Evolutionary conservation across 2,113 vertebrate genomes (phyloP).

Genomic region (Chaetorhynchus papuensis): DNA sequence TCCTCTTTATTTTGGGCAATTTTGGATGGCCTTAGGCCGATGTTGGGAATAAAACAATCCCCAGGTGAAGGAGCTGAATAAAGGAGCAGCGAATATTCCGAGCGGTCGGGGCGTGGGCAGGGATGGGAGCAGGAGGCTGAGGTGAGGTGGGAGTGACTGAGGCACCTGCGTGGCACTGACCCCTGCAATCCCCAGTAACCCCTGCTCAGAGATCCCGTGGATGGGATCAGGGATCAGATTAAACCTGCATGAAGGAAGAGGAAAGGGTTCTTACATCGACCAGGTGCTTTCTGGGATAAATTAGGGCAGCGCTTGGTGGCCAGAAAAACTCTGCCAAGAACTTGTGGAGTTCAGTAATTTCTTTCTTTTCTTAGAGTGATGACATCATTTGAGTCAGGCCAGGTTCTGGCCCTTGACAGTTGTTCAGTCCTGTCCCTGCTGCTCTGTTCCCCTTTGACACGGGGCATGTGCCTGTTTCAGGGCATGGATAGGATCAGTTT

Average conservation of each 20-base stretch:
- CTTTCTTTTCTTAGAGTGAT: neutral
- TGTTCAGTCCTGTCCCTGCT: neutral
- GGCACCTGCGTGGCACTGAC: neutral
- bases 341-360: neutral
- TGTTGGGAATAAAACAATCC: neutral
- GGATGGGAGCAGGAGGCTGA: neutral
- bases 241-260: conserved; percentile 5
- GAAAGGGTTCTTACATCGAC: conserved; percentile 21
- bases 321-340: neutral
- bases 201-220: conserved; percentile 19
- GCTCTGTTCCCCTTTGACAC: neutral
- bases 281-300: neutral
- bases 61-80: neutral
- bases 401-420: neutral
- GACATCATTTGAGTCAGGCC: neutral
- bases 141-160: neutral
- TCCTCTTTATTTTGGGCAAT: neutral
- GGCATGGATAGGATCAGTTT: neutral
- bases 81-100: neutral
- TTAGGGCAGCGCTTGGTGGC: neutral
- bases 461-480: neutral
- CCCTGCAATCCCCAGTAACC: neutral
- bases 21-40: neutral
- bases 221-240: conserved; percentile 42
- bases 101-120: neutral